Percentiles rank a stretch among this genome's conserved stretches.
phyloP scores from a whole-genome alignment of 2,113 vertebrate genomes.

The Microtus pennsylvanicus region DNA sequence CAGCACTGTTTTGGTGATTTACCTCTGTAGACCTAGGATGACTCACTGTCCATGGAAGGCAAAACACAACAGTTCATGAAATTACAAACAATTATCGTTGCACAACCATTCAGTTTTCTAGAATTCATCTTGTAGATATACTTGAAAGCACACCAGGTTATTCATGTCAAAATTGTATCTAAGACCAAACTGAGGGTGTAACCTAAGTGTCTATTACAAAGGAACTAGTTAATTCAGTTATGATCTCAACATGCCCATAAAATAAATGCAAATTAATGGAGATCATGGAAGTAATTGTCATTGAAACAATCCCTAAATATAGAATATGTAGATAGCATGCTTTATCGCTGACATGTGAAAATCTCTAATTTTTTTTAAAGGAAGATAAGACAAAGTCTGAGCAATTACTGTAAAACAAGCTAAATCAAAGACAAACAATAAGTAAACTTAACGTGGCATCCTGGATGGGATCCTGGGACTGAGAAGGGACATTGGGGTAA shows the following conservation, averaged over 20 bases:
- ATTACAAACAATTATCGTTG: background rate
- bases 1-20: background rate
- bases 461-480: background rate
- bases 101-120: background rate
- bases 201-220: background rate
- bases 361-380: background rate
- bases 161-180: background rate
- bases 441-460: background rate
- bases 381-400: background rate
- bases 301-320: background rate
- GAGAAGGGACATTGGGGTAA: background rate
- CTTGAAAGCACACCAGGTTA: background rate
- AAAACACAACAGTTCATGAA: background rate
- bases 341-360: background rate
- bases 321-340: background rate
- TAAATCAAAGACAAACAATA: background rate
- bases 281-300: background rate
- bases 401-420: background rate
- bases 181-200: background rate
- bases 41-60: background rate
- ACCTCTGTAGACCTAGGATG: background rate
- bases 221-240: background rate
- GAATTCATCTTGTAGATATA: background rate
- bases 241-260: background rate
- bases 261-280: slow-evolving; percentile 1